Evolutionary conservation across 2,797 vertebrate genomes (phyloP), one percentile per base, ranked within the genome.

Genomic region (Nothura maculosa): DNA sequence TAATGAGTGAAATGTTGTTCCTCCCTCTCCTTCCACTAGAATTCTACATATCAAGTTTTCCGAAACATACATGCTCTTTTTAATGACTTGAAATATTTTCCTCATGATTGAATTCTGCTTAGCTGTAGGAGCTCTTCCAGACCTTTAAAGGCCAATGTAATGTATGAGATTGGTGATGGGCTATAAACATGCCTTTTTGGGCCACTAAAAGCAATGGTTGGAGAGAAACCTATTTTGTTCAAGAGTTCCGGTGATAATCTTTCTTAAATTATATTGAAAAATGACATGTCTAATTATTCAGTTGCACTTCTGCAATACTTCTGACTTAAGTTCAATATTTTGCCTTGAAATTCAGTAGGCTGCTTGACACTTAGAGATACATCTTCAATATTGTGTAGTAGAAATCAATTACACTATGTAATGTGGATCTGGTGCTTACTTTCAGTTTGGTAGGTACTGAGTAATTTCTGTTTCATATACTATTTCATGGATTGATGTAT

Each of bases 41-140:
- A 83, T 92, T 90, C 47, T 77, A 92, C 63, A 69, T 93, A 96
- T 91, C 92, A 93, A 73, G 28, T 92, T 95, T 96, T 92, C 92
- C 89, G 85, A 94, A 84, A 81, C 43, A 79, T 79, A 73, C 62
- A 79, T 81, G 84, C 47, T 85, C 55, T 64, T 85, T 90, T 89
- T 91, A 96, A 89, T 95, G 74, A 70, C 74, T 94, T 61, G 67
- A 95, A 93, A 96, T 96, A 89, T 60, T 95, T 96, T 95, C 80
- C 80, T 93, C 92, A 90, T 94, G 89, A 96, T 93, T 89, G 81
- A 95, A 70, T 87, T 91, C 87, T 87, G 15, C 70, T 87, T 91
- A 83, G 76, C 42, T 81, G 25, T 42, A 81, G 52, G 76, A 81
- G 63, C 20, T 81, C 68, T 87, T 84, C 66, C 61, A 87, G 85